These are phyloP conservation scores for Sclerodermus sp. DNA, from an alignment of 2,888 invertebrate species.

Conservation along the genomic window DNA sequence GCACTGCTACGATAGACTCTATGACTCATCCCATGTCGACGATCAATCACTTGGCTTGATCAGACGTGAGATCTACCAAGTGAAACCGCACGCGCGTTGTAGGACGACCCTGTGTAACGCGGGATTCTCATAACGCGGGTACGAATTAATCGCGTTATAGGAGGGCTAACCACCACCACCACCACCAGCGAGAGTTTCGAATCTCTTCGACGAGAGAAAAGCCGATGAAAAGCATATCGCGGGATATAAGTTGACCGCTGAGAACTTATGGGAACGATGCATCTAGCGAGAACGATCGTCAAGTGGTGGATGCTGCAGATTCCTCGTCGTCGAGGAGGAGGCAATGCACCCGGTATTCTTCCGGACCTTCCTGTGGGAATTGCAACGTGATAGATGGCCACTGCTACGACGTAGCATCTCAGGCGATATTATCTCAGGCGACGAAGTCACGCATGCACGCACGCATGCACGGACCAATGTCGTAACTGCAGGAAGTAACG, in stretches of 20 bases:
- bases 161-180: too few species aligned
- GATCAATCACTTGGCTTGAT: slow-evolving; percentile 36
- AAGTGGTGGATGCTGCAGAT: too few species aligned
- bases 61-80: slow-evolving; percentile 25
- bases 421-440: slow-evolving; percentile 41
- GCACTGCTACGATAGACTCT: slow-evolving; percentile 25
- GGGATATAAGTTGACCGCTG: too few species aligned
- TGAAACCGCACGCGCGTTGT: slow-evolving; percentile 24
- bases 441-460: slow-evolving; percentile 37
- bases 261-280: too few species aligned
- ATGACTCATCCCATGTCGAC: slow-evolving; percentile 35
- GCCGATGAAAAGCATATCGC: too few species aligned
- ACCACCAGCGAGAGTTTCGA: too few species aligned
- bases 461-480: slow-evolving; percentile 14
- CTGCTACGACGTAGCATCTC: slow-evolving; percentile 5
- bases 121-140: too few species aligned
- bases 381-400: slow-evolving; percentile 32
- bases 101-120: too few species aligned
- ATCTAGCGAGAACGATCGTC: neutral
- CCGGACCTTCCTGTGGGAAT: slow-evolving; percentile 14
- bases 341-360: neutral
- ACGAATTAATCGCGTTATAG: too few species aligned
- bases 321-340: slow-evolving; percentile 4
- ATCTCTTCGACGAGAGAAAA: too few species aligned
- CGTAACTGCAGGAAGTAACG: slow-evolving; percentile 10